Evolutionary conservation across 2,888 invertebrate genomes (phyloP).

Genomic region (Pseudococcus viburni): DNA sequence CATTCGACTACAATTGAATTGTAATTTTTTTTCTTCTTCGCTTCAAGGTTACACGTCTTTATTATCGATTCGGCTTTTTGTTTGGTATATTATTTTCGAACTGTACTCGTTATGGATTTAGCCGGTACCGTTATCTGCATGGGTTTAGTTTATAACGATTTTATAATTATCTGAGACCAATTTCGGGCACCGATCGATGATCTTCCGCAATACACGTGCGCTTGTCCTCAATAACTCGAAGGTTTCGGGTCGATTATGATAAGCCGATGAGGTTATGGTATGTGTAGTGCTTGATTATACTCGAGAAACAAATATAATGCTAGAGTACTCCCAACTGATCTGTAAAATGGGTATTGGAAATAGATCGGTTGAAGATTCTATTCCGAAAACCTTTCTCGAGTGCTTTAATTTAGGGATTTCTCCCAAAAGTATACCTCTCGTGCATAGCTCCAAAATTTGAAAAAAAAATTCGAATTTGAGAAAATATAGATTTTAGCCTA

Average conservation of each 20-base stretch:
- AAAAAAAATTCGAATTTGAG: too few relatives aligned
- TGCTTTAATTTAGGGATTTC: too few relatives aligned
- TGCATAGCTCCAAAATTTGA: too few relatives aligned
- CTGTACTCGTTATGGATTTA: neutral
- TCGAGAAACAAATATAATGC: too few relatives aligned
- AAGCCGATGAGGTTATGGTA: neutral
- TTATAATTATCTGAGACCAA: neutral
- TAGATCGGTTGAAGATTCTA: too few relatives aligned
- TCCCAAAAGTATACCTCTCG: too few relatives aligned
- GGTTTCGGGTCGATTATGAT: neutral
- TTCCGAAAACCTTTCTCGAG: too few relatives aligned
- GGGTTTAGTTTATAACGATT: neutral
- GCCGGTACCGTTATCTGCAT: neutral
- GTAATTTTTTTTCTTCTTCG: neutral
- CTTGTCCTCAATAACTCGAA: neutral
- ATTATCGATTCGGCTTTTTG: neutral
- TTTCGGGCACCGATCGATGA: neutral
- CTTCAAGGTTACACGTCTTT: neutral
- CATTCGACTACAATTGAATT: neutral
- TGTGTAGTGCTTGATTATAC: too few relatives aligned
- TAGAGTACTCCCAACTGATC: too few relatives aligned
- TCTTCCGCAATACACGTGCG: neutral
- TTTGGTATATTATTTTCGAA: neutral
- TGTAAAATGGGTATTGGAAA: too few relatives aligned
- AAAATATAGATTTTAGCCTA: too few relatives aligned